Percentiles rank a stretch among this genome's conserved stretches.
Conservation (phyloP, 2,797 vertebrate genomes). For the Amblyraja radiata region DNA sequence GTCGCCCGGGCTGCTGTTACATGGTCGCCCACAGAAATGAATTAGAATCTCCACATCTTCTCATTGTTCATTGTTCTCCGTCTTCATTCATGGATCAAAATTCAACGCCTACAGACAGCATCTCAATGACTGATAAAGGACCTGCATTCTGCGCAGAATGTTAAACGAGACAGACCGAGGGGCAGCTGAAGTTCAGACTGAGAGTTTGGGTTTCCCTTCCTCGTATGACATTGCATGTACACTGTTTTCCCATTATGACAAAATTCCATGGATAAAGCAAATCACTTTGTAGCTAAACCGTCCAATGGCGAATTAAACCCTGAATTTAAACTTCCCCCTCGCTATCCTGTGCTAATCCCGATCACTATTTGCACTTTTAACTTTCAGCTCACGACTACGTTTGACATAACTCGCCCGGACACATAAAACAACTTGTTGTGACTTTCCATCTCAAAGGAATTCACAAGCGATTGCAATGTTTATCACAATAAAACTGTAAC, state of each 20-base stretch:
- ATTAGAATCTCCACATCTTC: neutral
- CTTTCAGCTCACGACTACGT: conserved; percentile 53
- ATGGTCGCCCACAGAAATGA: neutral
- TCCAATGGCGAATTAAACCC: neutral
- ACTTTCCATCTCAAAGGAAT: neutral
- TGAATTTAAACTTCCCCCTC: neutral
- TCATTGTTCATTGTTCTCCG: neutral
- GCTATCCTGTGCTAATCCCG: neutral
- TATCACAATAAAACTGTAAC: no score
- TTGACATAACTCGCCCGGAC: conserved; percentile 55
- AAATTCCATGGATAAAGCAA: neutral
- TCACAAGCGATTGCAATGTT: neutral
- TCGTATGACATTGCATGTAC: neutral
- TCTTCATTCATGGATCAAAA: neutral
- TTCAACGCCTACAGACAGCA: neutral
- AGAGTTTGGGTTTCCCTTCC: neutral
- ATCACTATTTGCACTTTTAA: conserved; percentile 44
- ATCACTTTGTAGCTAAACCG: neutral
- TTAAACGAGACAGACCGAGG: neutral
- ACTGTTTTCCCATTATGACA: neutral
- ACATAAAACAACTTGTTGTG: conserved; percentile 46
- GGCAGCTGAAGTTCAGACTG: neutral
- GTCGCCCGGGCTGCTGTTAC: neutral
- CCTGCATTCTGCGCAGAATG: neutral
- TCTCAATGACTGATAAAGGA: neutral